These are phyloP conservation scores for Pampusana beccarii DNA, from an alignment of 2,113 vertebrate species.

Conservation along the genomic window DNA sequence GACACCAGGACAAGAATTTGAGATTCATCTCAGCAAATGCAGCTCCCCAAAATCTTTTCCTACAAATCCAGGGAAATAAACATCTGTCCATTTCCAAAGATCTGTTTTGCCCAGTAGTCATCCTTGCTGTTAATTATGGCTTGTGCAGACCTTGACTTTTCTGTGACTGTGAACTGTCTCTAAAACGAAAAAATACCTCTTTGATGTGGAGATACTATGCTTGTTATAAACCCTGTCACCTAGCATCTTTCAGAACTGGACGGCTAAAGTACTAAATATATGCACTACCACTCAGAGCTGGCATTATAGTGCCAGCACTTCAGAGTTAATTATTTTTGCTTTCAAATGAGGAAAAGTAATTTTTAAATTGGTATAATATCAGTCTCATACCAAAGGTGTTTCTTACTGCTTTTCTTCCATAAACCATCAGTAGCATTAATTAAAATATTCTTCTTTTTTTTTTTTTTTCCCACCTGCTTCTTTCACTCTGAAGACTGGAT, in stretches of 20 bases:
- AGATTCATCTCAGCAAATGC: background rate
- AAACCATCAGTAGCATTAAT: background rate
- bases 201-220: conserved; percentile 12
- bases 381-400: conserved; percentile 1
- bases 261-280: background rate
- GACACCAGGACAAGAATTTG: background rate
- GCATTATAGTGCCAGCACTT: background rate
- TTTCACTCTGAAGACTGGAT: background rate
- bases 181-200: background rate
- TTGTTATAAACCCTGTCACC: background rate
- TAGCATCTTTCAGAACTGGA: background rate
- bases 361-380: conserved; percentile 26
- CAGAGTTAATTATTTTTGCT: conserved; percentile 47
- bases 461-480: background rate
- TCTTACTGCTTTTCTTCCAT: conserved; percentile 19
- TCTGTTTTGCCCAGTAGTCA: background rate
- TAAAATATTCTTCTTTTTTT: background rate
- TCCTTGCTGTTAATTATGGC: background rate
- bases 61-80: background rate
- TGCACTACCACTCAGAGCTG: background rate
- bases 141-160: background rate
- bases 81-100: background rate
- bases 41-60: background rate
- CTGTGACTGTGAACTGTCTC: background rate
- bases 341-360: conserved; percentile 23